These are phyloP conservation scores for Orthosia incerta DNA, from an alignment of 2,888 invertebrate species.

Conservation along the genomic window DNA sequence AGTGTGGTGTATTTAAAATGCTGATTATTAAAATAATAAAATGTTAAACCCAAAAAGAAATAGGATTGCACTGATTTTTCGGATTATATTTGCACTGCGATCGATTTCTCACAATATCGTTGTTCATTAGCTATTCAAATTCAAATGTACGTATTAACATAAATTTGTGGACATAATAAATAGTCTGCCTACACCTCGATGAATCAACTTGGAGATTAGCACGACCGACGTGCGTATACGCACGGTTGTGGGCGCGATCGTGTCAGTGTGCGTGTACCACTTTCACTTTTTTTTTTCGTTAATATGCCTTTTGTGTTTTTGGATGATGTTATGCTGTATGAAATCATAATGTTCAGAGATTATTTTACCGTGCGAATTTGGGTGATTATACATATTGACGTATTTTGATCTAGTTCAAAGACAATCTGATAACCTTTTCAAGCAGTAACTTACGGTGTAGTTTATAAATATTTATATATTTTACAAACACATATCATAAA, in stretches of 20 bases:
- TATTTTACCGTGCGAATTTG: not conserved
- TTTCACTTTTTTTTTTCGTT: conserved; percentile 90
- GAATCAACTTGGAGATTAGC: conserved; percentile 67
- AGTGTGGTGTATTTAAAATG: not conserved
- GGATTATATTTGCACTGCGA: conserved; percentile 43
- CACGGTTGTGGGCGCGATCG: conserved; percentile 70
- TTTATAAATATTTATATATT: not conserved
- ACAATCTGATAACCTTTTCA: not conserved
- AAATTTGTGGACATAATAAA: conserved; percentile 66
- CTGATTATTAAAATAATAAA: not conserved
- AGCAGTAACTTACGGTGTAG: no score
- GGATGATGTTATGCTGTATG: conserved; percentile 80
- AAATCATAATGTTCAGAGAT: conserved; percentile 41
- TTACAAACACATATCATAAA: not conserved
- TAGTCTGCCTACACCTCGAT: conserved; percentile 65
- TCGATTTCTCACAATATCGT: conserved; percentile 62
- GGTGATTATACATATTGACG: not conserved
- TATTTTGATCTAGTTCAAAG: not conserved
- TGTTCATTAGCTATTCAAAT: conserved; percentile 63
- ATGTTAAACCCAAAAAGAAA: not conserved
- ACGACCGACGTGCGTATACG: conserved; percentile 57
- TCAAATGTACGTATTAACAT: conserved; percentile 64
- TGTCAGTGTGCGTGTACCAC: conserved; percentile 73
- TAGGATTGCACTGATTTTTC: conserved; percentile 40
- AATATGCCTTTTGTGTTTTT: conserved; percentile 89